Evolutionary conservation across 2,888 invertebrate species (phyloP).

Genomic region (Cecidostiba fungosa): DNA sequence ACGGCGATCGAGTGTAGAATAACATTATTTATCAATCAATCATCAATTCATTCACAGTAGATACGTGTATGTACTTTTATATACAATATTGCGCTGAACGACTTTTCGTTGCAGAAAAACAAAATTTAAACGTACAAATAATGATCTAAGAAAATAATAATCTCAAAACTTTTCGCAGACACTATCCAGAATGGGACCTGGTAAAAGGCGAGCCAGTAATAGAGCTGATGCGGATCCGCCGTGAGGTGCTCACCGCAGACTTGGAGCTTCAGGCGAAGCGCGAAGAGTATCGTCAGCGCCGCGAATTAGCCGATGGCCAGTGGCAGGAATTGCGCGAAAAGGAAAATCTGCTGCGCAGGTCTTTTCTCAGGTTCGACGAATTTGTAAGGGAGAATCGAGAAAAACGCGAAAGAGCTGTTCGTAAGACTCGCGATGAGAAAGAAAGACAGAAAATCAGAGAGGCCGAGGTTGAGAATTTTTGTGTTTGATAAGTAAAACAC

Average conservation of each 20-base stretch:
- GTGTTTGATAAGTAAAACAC: background rate
- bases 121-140: background rate
- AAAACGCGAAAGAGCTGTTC: constrained; percentile 84
- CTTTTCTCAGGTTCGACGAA: constrained; percentile 84
- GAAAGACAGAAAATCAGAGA: constrained; percentile 81
- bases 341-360: constrained; percentile 82
- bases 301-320: constrained; percentile 81
- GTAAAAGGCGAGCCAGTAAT: constrained; percentile 83
- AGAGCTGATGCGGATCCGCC: constrained; percentile 82
- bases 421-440: constrained; percentile 83
- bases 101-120: background rate
- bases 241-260: constrained; percentile 82
- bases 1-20: too few relatives aligned
- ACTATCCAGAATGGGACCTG: constrained; percentile 85
- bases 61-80: too few relatives aligned
- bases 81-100: too few relatives aligned
- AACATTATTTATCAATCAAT: too few relatives aligned
- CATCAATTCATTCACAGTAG: too few relatives aligned
- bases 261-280: constrained; percentile 81
- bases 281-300: constrained; percentile 79
- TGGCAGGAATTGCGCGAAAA: constrained; percentile 83
- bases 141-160: too few relatives aligned
- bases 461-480: constrained; percentile 43
- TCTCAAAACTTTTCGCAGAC: constrained; percentile 76
- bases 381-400: constrained; percentile 85